Evolutionary conservation across 2,113 vertebrate genomes (phyloP), one percentile per base, ranked within the genome.

Genomic region (Siphamia tubifer): DNA sequence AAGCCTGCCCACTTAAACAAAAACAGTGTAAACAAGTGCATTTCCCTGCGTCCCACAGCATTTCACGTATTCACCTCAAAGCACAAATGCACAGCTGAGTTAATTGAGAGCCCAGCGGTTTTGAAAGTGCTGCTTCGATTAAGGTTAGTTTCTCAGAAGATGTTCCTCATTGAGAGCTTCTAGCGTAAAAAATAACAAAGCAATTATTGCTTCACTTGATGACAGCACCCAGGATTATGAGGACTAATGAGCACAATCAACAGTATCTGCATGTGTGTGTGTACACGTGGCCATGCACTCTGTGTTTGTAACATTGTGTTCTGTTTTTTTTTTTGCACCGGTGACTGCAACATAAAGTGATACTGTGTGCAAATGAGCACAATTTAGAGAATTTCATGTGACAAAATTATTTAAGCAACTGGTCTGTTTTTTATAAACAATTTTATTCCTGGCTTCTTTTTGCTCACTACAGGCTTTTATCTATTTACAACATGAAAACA

Each of bases 191-290:
- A 72, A 17, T 12, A 6, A 32, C 56, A 79, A 74, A 73, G 72
- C 68, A 81, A 87, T 83, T 81, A 84, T 48, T 19, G 72, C 66
- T 56, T 71, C 71, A 45, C 67, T 83, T 69, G 68, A 70, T 81
- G 86, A 75, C 77, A 71, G 74, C 36, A 43, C 67, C 74, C 56
- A 51, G 63, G 74, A 79, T 79, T 72, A 85, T 75, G 74, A 87
- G 73, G 13, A 43, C 74, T 86, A 84, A 90, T 86, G 77, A 84
- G 84, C 64, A 71, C 49, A 83, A 87, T 87, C 80, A 87, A 73
- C 64, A 78, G 38, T 16, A 8, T 35, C 39, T 43, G 52, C 21
- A 67, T 48, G 53, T 40, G 49, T 40, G 49, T 65, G n/a, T 52
- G 43, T 5, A 7, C 34, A 54, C 4, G 31, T 52, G 60, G 21